Base-by-base conservation (phyloP, 2,113 vertebrate species). In the Ctenomys sociabilis region DNA sequence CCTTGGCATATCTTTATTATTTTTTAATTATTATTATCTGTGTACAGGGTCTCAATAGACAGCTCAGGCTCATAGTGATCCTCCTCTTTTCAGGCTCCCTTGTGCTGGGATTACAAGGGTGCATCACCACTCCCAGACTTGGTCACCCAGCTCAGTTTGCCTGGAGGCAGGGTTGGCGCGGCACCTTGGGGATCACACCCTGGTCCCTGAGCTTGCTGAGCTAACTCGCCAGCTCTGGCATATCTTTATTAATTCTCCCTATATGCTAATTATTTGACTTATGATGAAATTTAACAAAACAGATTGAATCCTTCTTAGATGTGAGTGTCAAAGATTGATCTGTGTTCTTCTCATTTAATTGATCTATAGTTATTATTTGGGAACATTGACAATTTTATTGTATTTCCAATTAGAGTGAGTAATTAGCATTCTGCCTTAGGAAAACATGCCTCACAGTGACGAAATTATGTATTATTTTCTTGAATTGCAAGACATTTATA, bases 341-440 rank as follows among this genome's bases (percentile, higher is more conserved):
- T 95, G 40, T 95, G 89, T 95, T 85, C 66, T 45, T 92, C 54
- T 43, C 22, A 64, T 66, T 35, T 59, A 85, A 83, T 64, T 82
- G 85, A 12, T 93, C 13, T 73, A 40, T 14, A 94, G 45, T 95
- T 96, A 93, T 61, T 94, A 86, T 93, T 96, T 96, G 84, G 57
- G 91, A 93, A 96, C 77, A 91, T 0, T 63, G 32, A 84, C 63
- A 7, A 90, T 66, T 85, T 85, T 64, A 89, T 88, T 88, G 57
- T 87, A 90, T 90, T 88, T 93, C 52, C 19, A 93, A 24, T 96
- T 89, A 87, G 28, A 87, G 57, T 87, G 30, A 37, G 16, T 66
- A 84, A 90, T 93, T 92, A 77, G 49, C 63, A 90, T 96, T 93
- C 63, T 97, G 19, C 17, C 57, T 96, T 83, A 93, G 80, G 37